These are phyloP conservation scores for Zhengitettix transpicula DNA, from an alignment of 2,888 invertebrate species.

Conservation along the genomic window DNA sequence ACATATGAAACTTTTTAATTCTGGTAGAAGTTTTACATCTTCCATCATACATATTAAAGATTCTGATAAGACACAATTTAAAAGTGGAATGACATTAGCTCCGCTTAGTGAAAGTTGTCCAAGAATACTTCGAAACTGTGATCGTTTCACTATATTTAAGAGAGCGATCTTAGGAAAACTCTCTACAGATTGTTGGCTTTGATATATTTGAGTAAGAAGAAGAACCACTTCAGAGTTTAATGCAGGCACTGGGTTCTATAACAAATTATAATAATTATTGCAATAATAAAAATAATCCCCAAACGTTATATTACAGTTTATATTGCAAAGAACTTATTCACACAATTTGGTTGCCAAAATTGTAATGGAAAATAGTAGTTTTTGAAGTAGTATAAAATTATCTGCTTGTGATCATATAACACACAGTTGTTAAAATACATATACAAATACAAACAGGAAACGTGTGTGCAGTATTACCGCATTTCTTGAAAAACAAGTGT, in stretches of 20 bases:
- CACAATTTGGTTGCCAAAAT: too few species aligned
- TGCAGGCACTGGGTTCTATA: slow-evolving; percentile 26
- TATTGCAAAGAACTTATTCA: too few species aligned
- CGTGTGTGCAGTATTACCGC: too few species aligned
- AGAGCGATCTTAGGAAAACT: slow-evolving; percentile 36
- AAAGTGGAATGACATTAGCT: slow-evolving; percentile 37
- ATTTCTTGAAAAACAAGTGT: too few species aligned
- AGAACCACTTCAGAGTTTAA: slow-evolving; percentile 46
- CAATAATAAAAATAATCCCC: too few species aligned
- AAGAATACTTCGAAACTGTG: slow-evolving; percentile 33
- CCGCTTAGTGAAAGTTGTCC: slow-evolving; percentile 36
- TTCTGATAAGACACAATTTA: slow-evolving; percentile 36
- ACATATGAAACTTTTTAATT: slow-evolving; percentile 37
- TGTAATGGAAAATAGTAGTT: too few species aligned
- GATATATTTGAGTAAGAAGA: slow-evolving; percentile 51
- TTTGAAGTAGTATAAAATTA: too few species aligned
- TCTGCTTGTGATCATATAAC: too few species aligned
- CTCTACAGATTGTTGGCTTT: slow-evolving; percentile 37
- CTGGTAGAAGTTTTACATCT: slow-evolving; percentile 24
- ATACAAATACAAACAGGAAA: too few species aligned
- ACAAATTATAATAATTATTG: not conserved
- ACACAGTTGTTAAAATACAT: too few species aligned
- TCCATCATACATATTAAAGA: slow-evolving; percentile 31
- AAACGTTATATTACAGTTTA: too few species aligned
- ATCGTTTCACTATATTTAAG: slow-evolving; percentile 28